phyloP scores from a whole-genome alignment of 2,888 invertebrate genomes.

The Strigamia transsilvanica region DNA sequence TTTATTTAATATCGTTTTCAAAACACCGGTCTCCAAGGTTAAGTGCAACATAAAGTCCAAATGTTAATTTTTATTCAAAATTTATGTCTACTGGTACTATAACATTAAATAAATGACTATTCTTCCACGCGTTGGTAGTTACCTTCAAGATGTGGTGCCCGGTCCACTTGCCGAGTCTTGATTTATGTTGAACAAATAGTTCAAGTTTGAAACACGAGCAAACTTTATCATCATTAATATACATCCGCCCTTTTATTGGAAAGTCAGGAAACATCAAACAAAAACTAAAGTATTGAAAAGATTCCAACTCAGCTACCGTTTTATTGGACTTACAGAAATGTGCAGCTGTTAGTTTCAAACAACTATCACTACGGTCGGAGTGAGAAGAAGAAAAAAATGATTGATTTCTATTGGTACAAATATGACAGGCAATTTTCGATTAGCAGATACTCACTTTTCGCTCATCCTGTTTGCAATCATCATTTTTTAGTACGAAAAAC shows the following conservation, averaged over 20 bases:
- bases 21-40: no score
- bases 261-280: not conserved
- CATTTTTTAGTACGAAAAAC: not conserved
- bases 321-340: constrained; percentile 21
- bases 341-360: constrained; percentile 20
- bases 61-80: no score
- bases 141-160: no score
- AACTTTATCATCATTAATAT: not conserved
- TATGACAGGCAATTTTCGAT: constrained; percentile 35
- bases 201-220: no score
- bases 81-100: no score
- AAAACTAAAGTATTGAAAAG: constrained; percentile 20
- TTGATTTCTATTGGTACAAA: constrained; percentile 15
- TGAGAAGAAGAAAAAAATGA: constrained; percentile 21
- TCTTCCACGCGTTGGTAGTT: no score
- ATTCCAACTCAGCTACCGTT: not conserved
- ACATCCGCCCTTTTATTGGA: not conserved
- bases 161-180: no score
- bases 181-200: no score
- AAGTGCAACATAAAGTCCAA: no score
- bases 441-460: constrained; percentile 3
- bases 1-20: no score
- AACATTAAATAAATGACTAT: no score
- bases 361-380: not conserved
- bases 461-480: not conserved